Base-by-base conservation (phyloP, 2,797 vertebrate genomes). In the Notolabrus celidotus region DNA sequence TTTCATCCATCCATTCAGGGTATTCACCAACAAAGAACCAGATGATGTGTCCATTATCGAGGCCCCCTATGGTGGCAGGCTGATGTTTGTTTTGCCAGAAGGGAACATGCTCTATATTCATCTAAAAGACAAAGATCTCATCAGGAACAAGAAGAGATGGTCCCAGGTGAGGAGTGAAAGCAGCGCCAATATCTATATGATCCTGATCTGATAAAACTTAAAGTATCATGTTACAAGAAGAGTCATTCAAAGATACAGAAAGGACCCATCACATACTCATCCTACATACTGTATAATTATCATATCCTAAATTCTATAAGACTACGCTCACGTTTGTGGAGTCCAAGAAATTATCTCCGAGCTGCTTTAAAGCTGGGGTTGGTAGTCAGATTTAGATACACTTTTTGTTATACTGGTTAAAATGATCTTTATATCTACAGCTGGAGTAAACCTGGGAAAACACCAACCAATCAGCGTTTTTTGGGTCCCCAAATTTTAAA, bases 141-240 rank as follows among this genome's bases (percentile, higher is more conserved):
- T 96, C 76, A 89, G 93, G 54, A 92, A 95, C 88, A 95, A 95
- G 83, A 96, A 96, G 74, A 90, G 95, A 82, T 96, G 95, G 95
- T 96, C 95, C 16, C 95, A 96, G 93, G 95, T 95, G 83, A 9
- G 43, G 0, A n/a, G 15, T 3, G 25, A 11, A 6, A 9, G 6
- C 25, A 25, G 9, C 49, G 8, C 17, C 12, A 2, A 7, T 2
- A 2, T 58, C 36, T 50, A 6, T 54, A 27, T 60, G 6, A 41
- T 20, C 9, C 51, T 12, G 4, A 15, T 36, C 25, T 2, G 39
- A 29, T 41, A 33, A 25, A 47, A 23, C 22, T 34, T 5, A 9
- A 29, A 7, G 2, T 58, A 11, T 27, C 20, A 31, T 8, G 10
- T 16, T 34, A 25, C 7, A 36, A 25, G 10, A 43, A 19, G 16